phyloP scores from a whole-genome alignment of 1,140 invertebrate species.

The Theocolax elegans region DNA sequence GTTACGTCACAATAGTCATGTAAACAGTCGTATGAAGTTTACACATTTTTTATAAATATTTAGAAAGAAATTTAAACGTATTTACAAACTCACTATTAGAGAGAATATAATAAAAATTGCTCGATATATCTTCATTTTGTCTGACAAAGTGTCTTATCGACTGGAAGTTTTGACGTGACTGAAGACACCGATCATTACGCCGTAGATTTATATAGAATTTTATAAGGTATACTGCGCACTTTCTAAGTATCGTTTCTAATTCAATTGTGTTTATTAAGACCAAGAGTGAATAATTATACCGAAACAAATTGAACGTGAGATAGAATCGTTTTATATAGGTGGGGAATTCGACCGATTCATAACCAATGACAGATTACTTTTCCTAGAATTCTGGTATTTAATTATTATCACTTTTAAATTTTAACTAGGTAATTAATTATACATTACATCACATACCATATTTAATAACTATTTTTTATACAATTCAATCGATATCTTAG shows the following conservation, averaged over 20 bases:
- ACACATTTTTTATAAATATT: no score
- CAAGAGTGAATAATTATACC: background rate
- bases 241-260: conserved; percentile 16
- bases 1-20: background rate
- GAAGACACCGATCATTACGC: background rate
- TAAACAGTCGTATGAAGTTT: no score
- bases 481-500: no score
- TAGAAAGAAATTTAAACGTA: no score
- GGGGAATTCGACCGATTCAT: background rate
- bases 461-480: no score
- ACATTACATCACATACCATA: no score
- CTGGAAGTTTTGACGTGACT: background rate
- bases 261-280: background rate
- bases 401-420: no score
- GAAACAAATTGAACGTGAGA: background rate
- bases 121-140: background rate
- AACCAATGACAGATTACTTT: background rate
- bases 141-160: no score
- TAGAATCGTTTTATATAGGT: background rate
- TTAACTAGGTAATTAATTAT: no score
- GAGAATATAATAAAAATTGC: background rate
- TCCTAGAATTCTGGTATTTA: background rate
- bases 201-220: background rate
- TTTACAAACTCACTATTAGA: background rate
- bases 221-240: background rate